Evolutionary conservation across 2,797 vertebrate species (phyloP), one percentile per base, ranked within the genome.

Genomic region (Lithobates pipiens): DNA sequence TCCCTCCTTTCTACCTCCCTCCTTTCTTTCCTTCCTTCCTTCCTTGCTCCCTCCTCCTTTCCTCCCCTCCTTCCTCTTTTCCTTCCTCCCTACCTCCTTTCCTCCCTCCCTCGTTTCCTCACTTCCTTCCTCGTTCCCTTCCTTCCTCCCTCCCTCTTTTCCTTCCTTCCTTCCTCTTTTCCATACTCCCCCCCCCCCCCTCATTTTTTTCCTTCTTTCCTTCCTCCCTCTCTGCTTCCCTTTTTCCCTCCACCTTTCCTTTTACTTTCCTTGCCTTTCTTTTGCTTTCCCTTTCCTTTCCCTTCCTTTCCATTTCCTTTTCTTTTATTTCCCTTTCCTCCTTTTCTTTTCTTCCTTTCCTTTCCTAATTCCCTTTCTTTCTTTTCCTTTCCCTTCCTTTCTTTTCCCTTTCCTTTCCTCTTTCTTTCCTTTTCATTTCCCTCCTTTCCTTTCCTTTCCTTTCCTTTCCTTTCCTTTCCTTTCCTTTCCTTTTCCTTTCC

Each of bases 41-140:
- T 23, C 23, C 23, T 63, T 7, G 9, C 23, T 3, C 18, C 18
- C 5, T 23, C 1, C 10, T n/a, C 5, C 4, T 4, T 23, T 0
- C 9, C 1, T n/a, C 0, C 57, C 23, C n/a, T n/a, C 6, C 57
- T 11, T 10, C 57, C 23, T n/a, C 2, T 4, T 18, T 63, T n/a
- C 23, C 57, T 11, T n/a, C 23, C 23, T 10, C 23, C 18, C 3
- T 63, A 3, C n/a, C 6, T n/a, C 6, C 2, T n/a, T 63, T 5
- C n/a, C 3, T n/a, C 3, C 23, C 5, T 57, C 18, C 5, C 21
- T 21, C 0, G 0, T n/a, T 63, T n/a, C 0, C 4, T n/a, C 5
- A 9, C 1, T 63, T 63, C 23, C 23, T n/a, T 1, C 23, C 5
- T 23, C 21, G 8, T 4, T 63, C 23, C 18, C 5, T 21, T n/a